Percentiles rank a stretch among this genome's conserved stretches.
phyloP scores from a whole-genome alignment of 2,888 invertebrate genomes.

The Zaprionus bogoriensis region DNA sequence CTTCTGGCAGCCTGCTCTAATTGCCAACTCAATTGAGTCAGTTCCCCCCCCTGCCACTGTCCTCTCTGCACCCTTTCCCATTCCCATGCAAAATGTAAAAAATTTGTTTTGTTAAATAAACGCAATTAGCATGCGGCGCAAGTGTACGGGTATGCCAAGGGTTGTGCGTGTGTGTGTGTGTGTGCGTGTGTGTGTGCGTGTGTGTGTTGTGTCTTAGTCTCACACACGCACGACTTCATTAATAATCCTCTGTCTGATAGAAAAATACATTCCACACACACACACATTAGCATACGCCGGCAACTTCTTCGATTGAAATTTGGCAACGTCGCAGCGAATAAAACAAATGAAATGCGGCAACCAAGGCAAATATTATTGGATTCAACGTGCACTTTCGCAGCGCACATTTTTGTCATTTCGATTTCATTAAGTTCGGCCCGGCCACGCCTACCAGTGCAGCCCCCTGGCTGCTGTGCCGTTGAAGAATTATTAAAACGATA shows the following conservation, averaged over 20 bases:
- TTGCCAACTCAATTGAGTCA: constrained; percentile 66
- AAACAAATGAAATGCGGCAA: constrained; percentile 49
- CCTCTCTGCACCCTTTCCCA: not conserved
- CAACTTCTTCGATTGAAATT: constrained; percentile 13
- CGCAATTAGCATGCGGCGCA: constrained; percentile 68
- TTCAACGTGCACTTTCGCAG: constrained; percentile 36
- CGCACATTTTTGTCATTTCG: constrained; percentile 60
- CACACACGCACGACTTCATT: constrained; percentile 37
- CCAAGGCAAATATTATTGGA: constrained; percentile 42
- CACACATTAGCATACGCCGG: constrained; percentile 12
- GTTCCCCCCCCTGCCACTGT: constrained; percentile 6
- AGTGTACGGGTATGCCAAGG: constrained; percentile 43
- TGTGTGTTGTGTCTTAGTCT: constrained; percentile 33
- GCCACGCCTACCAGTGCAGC: not conserved
- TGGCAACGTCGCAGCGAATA: constrained; percentile 40
- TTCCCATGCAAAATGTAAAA: constrained; percentile 46
- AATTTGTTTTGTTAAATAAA: constrained; percentile 76
- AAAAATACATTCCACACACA: constrained; percentile 5
- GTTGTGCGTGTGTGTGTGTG: constrained; percentile 32
- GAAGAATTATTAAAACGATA: constrained; percentile 79
- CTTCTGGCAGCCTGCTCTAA: constrained; percentile 65
- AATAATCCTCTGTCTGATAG: constrained; percentile 35
- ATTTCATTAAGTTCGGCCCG: constrained; percentile 35
- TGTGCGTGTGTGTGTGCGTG: constrained; percentile 1
- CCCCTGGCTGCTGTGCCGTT: constrained; percentile 36